Evolutionary conservation across 2,113 vertebrate species (phyloP).

Genomic region (Coturnix japonica): DNA sequence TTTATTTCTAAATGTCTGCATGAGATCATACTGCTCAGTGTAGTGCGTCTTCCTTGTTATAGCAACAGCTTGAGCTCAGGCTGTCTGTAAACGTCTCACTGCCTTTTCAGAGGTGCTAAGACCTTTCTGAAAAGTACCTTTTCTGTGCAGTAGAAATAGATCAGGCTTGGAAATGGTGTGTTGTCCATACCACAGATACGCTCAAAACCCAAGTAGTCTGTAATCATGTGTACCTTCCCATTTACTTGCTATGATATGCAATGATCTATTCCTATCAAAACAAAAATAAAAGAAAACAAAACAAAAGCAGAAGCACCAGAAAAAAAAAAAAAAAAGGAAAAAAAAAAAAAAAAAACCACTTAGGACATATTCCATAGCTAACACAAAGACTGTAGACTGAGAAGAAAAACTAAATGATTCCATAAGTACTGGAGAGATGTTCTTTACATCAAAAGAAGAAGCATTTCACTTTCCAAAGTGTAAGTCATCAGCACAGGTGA

Average conservation of each 20-base stretch:
- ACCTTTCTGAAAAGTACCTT: background rate
- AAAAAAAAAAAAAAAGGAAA: background rate
- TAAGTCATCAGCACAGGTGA: constrained; percentile 20
- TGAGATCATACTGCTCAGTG: background rate
- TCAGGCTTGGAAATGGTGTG: background rate
- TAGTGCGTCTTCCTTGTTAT: background rate
- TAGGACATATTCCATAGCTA: background rate
- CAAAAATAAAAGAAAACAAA: background rate
- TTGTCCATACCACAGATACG: background rate
- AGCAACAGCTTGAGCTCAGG: background rate
- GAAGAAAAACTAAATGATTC: constrained; percentile 11
- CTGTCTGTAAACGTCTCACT: background rate
- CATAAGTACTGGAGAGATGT: background rate
- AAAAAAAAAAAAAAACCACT: background rate
- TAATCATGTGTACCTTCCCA: background rate
- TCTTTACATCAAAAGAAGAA: constrained; percentile 28
- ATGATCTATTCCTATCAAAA: background rate
- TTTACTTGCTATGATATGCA: background rate
- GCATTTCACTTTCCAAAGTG: constrained; percentile 23
- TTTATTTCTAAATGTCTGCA: background rate
- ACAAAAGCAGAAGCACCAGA: background rate
- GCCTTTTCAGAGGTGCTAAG: background rate
- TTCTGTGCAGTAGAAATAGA: background rate
- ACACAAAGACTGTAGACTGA: background rate
- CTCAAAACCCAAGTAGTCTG: background rate